These are phyloP conservation scores for Antheraea pernyi DNA, from an alignment of 1,140 invertebrate genomes.

Conservation along the genomic window DNA sequence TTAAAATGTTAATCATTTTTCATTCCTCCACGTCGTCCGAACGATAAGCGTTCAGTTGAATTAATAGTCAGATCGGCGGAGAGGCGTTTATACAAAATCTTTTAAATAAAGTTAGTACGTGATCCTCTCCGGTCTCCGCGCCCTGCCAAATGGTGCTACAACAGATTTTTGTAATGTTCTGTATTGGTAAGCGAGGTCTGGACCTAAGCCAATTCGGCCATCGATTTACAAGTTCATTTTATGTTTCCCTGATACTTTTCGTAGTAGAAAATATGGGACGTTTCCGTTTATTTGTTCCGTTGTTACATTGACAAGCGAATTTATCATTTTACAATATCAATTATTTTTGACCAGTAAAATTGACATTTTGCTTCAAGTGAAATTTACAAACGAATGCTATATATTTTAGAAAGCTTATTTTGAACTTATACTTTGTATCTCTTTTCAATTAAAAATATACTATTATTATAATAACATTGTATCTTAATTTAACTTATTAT, in stretches of 20 bases:
- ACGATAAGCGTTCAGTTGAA: slow-evolving; percentile 46
- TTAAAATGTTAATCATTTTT: slow-evolving; percentile 26
- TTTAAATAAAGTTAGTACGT: slow-evolving; percentile 67
- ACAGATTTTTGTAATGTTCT: slow-evolving; percentile 74
- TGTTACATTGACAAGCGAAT: background rate
- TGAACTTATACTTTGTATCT: no score
- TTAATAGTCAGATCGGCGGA: slow-evolving; percentile 56
- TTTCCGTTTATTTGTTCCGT: slow-evolving; percentile 33
- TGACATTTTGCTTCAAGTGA: no score
- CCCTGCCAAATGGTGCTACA: slow-evolving; percentile 66
- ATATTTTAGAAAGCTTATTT: no score
- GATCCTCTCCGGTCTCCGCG: slow-evolving; percentile 39
- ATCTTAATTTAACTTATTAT: no score
- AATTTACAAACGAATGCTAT: no score
- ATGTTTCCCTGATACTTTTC: slow-evolving; percentile 54
- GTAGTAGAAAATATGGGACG: slow-evolving; percentile 42
- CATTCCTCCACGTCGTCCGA: slow-evolving; percentile 40
- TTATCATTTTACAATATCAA: slow-evolving; percentile 4
- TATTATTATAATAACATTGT: no score
- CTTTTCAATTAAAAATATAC: no score
- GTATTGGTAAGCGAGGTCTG: slow-evolving; percentile 70
- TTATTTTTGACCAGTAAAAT: slow-evolving; percentile 1
- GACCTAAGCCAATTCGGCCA: slow-evolving; percentile 64
- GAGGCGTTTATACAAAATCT: slow-evolving; percentile 60
- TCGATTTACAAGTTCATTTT: slow-evolving; percentile 69